These are phyloP conservation scores for Synchiropus splendidus DNA, from an alignment of 2,113 vertebrate genomes.

Conservation along the genomic window DNA sequence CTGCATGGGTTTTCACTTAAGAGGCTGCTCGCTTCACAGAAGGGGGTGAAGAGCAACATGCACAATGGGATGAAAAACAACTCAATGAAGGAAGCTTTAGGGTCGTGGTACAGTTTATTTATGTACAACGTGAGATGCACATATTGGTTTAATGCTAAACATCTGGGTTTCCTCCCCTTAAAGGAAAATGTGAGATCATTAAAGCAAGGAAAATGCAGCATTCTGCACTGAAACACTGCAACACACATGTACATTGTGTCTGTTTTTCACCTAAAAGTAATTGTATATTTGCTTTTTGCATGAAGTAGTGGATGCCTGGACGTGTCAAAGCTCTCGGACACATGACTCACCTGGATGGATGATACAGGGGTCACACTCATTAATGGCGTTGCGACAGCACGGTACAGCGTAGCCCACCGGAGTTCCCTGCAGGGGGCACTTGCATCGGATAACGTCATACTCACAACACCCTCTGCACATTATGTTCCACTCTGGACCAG, in stretches of 20 bases:
- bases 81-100: constrained; percentile 12
- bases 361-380: constrained; percentile 93
- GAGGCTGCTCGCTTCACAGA: neutral
- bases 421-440: constrained; percentile 82
- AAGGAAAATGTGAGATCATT: constrained; percentile 18
- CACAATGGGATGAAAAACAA: too few species aligned
- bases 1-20: constrained; percentile 37
- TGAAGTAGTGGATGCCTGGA: too few species aligned
- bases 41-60: constrained; percentile 5
- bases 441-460: constrained; percentile 85
- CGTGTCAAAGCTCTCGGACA: too few species aligned
- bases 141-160: constrained; percentile 33
- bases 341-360: constrained; percentile 81
- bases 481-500: constrained; percentile 90
- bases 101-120: constrained; percentile 10
- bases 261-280: too few species aligned
- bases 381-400: constrained; percentile 89
- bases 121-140: constrained; percentile 22
- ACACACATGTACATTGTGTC: constrained; percentile 2
- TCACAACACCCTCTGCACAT: constrained; percentile 96
- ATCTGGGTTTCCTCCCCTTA: constrained; percentile 42
- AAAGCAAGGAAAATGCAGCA: constrained; percentile 16
- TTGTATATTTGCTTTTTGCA: too few species aligned
- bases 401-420: constrained; percentile 92
- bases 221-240: constrained; percentile 1